phyloP scores from a whole-genome alignment of 2,113 vertebrate species.

The Erpornis zantholeuca region DNA sequence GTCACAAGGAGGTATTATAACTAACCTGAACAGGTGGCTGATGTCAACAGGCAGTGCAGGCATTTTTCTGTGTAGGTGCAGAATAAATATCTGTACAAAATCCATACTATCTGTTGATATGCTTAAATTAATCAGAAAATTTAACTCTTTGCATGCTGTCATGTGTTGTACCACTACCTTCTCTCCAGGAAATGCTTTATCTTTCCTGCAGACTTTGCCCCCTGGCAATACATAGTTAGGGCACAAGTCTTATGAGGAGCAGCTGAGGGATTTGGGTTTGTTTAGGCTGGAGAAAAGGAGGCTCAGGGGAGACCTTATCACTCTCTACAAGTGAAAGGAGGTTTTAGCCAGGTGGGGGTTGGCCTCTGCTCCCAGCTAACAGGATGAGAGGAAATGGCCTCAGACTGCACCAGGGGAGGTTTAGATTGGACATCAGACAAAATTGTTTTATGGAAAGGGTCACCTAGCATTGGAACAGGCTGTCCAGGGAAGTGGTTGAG shows the following conservation, averaged over 20 bases:
- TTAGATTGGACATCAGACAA: background rate
- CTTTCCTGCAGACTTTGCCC: background rate
- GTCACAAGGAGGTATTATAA: constrained; percentile 16
- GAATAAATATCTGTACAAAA: background rate
- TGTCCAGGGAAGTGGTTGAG: background rate
- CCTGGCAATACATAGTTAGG: background rate
- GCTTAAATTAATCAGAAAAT: background rate
- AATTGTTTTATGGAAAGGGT: background rate
- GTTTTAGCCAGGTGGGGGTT: accelerated
- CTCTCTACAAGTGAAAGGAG: background rate
- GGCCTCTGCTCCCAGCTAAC: background rate
- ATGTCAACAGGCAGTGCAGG: background rate
- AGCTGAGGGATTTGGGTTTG: background rate
- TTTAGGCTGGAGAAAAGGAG: background rate
- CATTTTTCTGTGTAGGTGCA: background rate
- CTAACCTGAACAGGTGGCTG: background rate
- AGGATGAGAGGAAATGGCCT: background rate
- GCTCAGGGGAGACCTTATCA: background rate
- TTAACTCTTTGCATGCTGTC: background rate
- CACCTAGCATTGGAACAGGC: background rate
- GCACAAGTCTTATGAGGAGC: background rate
- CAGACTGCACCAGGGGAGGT: background rate
- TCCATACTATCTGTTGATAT: background rate
- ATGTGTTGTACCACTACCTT: background rate
- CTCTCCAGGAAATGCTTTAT: background rate